Base-by-base conservation (phyloP, 2,113 vertebrate species). In the Apistogramma diplotaenia region DNA sequence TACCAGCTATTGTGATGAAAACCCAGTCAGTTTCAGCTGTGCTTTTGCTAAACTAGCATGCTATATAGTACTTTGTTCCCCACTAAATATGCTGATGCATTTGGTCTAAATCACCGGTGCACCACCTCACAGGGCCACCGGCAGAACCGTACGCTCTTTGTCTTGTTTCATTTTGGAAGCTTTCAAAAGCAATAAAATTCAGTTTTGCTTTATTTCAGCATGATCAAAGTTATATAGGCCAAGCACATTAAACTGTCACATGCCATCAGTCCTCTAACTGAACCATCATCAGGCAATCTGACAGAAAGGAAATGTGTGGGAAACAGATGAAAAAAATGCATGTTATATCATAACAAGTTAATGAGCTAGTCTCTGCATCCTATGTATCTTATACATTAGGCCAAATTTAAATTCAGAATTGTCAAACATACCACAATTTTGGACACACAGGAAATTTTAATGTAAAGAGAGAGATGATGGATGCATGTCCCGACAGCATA, bases 221-320 rank as follows among this genome's bases (percentile, higher is more conserved):
- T 70, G n/a, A 23, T 81, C 35, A 73, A 67, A 51, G 25, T 51
- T 70, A 70, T 27, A 70, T 18, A 70, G 25, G 29, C 43, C 43
- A 70, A 70, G 43, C 54, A 65, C 51, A 67, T 60, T 71, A 31
- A n/a, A 46, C 79, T 61, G 71, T 59, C 59, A 37, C 59, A 31
- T 35, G 15, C 33, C 65, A 54, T 83, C 78, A 67, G n/a, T 9
- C 60, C 15, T 78, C 81, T 60, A 85, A 71, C 56, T 75, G 27
- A 76, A 51, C 23, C 65, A 10, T 43, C 51, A 82, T 85, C 76
- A 60, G n/a, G 72, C 55, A 76, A 78, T 81, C 73, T 79, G 76
- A 83, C 67, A 85, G 79, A 27, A 43, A 83, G 46, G 56, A 76
- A 85, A 81, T 73, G 23, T 51, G 55, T 70, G n/a, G 40, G 23